Percentiles rank a stretch among this genome's conserved stretches.
phyloP scores from a whole-genome alignment of 2,113 vertebrate species.

The Entosphenus tridentatus region DNA sequence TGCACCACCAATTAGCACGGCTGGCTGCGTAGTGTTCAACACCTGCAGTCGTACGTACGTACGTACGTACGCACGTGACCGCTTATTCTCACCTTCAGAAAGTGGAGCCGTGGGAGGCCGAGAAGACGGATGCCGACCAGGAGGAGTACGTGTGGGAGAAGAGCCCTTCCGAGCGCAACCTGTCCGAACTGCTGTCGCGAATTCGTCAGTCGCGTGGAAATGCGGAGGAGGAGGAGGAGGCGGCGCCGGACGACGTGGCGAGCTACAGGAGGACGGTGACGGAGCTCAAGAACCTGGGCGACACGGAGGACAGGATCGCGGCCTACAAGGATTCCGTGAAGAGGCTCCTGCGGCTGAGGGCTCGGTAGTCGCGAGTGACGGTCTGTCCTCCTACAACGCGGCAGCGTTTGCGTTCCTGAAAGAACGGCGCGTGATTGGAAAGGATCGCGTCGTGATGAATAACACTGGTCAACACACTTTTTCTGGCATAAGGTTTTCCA shows the following conservation, averaged over 20 bases:
- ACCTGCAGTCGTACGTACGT: too few relatives aligned
- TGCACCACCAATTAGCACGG: too few relatives aligned
- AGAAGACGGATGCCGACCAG: slow-evolving; percentile 57
- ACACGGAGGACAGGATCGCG: slow-evolving; percentile 31
- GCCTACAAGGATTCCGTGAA: slow-evolving; percentile 68
- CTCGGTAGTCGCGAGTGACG: background rate
- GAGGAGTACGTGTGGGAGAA: slow-evolving; percentile 68
- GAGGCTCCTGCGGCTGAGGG: slow-evolving; percentile 28
- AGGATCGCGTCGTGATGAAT: too few relatives aligned
- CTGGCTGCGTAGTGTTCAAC: too few relatives aligned
- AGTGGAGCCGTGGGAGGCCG: slow-evolving; percentile 58
- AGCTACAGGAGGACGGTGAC: slow-evolving; percentile 40
- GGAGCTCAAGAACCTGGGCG: slow-evolving; percentile 52
- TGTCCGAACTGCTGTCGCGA: slow-evolving; percentile 29
- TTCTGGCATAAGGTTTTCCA: too few relatives aligned
- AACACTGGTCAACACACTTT: too few relatives aligned
- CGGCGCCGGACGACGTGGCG: slow-evolving; percentile 24
- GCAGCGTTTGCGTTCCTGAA: too few relatives aligned
- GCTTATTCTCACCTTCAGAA: slow-evolving; percentile 32
- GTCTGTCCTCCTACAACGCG: too few relatives aligned
- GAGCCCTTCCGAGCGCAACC: slow-evolving; percentile 44
- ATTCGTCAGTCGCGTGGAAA: slow-evolving; percentile 15
- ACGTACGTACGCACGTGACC: background rate
- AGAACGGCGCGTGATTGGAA: too few relatives aligned
- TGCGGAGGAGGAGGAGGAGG: slow-evolving; percentile 16